phyloP scores from a whole-genome alignment of 2,113 vertebrate genomes.

The Pongo pygmaeus region DNA sequence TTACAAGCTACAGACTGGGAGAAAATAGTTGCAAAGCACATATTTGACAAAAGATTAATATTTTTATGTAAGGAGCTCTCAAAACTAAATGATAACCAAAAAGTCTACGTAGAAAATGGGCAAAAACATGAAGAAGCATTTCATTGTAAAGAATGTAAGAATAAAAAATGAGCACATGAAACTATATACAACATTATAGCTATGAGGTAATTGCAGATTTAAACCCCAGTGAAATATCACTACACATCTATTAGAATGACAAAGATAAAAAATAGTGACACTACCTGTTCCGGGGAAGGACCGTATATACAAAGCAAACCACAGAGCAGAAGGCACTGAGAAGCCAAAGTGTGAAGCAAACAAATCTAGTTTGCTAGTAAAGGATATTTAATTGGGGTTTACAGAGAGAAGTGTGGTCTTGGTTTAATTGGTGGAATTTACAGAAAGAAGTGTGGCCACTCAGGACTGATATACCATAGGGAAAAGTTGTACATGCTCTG shows the following conservation, averaged over 20 bases:
- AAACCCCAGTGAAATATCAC: neutral
- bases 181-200: neutral
- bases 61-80: neutral
- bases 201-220: neutral
- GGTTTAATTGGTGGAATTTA: too few species aligned
- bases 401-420: too few species aligned
- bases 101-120: neutral
- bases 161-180: neutral
- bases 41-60: neutral
- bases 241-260: neutral
- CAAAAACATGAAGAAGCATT: neutral
- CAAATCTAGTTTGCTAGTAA: neutral
- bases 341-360: neutral
- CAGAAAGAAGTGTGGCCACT: too few species aligned
- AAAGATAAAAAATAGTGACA: neutral
- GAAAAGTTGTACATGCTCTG: neutral
- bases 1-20: neutral
- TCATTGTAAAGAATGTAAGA: neutral
- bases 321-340: neutral
- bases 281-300: neutral
- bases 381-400: too few species aligned
- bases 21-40: neutral
- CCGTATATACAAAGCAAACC: neutral
- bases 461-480: neutral
- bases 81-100: neutral